These are phyloP conservation scores for Elysia chlorotica DNA, from an alignment of 1,140 invertebrate species.

Conservation along the genomic window DNA sequence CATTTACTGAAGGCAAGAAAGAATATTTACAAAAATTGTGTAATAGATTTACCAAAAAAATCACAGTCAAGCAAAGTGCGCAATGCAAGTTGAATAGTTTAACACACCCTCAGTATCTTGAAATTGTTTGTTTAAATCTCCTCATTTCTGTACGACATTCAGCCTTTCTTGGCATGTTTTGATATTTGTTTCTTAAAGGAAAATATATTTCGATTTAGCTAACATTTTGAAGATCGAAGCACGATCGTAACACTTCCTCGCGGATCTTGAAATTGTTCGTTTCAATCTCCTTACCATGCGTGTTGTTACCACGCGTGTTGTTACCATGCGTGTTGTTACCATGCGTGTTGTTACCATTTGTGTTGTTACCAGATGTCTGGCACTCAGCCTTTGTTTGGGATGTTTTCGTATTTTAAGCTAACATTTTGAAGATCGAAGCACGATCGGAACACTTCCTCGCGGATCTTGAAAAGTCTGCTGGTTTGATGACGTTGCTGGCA, in stretches of 20 bases:
- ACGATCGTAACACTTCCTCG: background rate
- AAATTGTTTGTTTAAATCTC: conserved; percentile 10
- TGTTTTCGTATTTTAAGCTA: conserved; percentile 7
- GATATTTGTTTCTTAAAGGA: background rate
- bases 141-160: conserved; percentile 4
- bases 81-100: too few species aligned
- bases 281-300: conserved; percentile 17
- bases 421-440: conserved; percentile 15
- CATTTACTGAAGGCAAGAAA: too few species aligned
- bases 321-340: conserved; percentile 17
- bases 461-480: background rate
- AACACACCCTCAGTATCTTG: conserved; percentile 17
- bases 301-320: conserved; percentile 20
- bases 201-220: background rate
- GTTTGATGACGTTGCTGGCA: background rate
- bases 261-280: conserved; percentile 22
- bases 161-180: conserved; percentile 12
- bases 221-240: conserved; percentile 13
- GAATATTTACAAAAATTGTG: too few species aligned
- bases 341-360: conserved; percentile 21
- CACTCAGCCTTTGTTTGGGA: conserved; percentile 7
- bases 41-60: too few species aligned
- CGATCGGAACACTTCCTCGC: background rate
- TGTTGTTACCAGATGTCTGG: background rate
- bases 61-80: too few species aligned